These are phyloP conservation scores for Falco punctatus DNA, from an alignment of 2,113 vertebrate species.

Conservation along the genomic window DNA sequence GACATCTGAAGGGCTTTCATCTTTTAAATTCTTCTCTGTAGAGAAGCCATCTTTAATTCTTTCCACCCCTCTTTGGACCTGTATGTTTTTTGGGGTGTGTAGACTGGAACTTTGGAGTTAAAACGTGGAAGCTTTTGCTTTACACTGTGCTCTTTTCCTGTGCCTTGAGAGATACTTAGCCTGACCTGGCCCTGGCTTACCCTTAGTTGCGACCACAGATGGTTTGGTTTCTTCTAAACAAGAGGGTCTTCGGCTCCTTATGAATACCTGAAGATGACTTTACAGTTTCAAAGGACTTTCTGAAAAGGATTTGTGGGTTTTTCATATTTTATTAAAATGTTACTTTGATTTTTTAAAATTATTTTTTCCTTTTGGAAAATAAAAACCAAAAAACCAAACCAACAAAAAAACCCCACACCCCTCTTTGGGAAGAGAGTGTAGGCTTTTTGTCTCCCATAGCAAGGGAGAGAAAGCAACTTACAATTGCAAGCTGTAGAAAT, in stretches of 20 bases:
- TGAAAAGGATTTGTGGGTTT: neutral
- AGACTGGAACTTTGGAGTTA: neutral
- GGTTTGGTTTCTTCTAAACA: neutral
- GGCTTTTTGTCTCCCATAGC: neutral
- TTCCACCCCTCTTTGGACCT: neutral
- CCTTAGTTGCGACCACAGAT: neutral
- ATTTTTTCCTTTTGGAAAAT: neutral
- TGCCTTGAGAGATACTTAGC: neutral
- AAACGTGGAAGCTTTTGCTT: neutral
- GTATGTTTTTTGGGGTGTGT: neutral
- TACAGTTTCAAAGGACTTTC: neutral
- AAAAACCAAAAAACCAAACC: neutral
- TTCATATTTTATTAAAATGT: neutral
- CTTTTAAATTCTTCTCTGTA: neutral
- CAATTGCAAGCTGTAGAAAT: neutral
- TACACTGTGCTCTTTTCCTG: neutral
- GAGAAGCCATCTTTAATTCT: neutral
- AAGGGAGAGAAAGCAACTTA: neutral
- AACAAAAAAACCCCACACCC: neutral
- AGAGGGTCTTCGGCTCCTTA: neutral
- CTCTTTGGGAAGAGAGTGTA: neutral
- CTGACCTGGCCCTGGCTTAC: neutral
- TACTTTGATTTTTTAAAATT: neutral
- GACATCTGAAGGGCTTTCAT: neutral
- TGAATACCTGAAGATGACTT: neutral